A percentile compares a stretch with the other conserved stretches of the same genome.
Evolutionary conservation across 2,113 vertebrate species (phyloP).

Genomic region (Labrus mixtus): DNA sequence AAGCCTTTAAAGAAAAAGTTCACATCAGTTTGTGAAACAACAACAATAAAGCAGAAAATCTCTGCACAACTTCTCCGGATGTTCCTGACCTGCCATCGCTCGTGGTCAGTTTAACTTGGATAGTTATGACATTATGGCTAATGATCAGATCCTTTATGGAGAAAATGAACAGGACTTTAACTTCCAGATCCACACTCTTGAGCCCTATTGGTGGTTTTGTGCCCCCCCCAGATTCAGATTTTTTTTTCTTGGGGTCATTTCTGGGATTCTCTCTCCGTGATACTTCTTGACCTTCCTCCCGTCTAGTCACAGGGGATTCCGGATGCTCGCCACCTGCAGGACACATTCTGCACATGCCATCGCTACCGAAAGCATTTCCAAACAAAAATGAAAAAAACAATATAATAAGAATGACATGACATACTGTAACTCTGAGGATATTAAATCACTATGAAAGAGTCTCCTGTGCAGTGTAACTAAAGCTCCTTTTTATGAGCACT

Average conservation of each 20-base stretch:
- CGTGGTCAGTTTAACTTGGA: too few species aligned
- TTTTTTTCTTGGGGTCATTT: background rate
- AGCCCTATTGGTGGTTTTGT: too few species aligned
- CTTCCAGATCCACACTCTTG: too few species aligned
- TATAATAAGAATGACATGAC: background rate
- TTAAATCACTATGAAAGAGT: constrained; percentile 22
- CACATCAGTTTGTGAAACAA: too few species aligned
- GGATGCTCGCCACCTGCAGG: background rate
- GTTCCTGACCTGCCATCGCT: too few species aligned
- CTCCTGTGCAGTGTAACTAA: constrained; percentile 36
- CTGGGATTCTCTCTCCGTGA: constrained; percentile 5
- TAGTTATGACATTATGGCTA: too few species aligned
- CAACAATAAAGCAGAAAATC: too few species aligned
- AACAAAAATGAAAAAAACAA: constrained; percentile 1
- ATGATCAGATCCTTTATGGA: too few species aligned
- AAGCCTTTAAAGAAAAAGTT: too few species aligned
- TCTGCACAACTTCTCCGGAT: too few species aligned
- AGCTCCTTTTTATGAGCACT: constrained; percentile 29
- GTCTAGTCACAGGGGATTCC: constrained; percentile 4
- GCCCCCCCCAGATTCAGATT: background rate
- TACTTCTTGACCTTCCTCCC: constrained; percentile 7
- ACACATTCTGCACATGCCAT: constrained; percentile 50
- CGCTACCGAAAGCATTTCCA: constrained; percentile 9
- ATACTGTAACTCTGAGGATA: background rate
- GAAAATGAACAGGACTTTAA: too few species aligned